These are phyloP conservation scores for Galeruca laticollis DNA, from an alignment of 2,888 invertebrate species.

Conservation along the genomic window DNA sequence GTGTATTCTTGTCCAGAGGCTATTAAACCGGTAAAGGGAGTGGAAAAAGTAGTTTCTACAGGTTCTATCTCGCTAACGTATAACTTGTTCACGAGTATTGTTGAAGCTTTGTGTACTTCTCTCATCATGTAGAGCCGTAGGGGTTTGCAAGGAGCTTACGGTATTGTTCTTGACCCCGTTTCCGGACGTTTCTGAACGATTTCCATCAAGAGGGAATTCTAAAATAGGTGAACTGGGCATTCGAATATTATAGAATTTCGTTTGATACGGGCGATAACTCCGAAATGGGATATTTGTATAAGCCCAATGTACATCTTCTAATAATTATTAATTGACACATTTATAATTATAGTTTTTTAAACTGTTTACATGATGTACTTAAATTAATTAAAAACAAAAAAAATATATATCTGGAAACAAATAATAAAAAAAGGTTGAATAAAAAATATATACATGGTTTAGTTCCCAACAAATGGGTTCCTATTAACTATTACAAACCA, in stretches of 20 bases:
- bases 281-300: too few relatives aligned
- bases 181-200: slow-evolving; percentile 27
- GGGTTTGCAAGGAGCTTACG: slow-evolving; percentile 48
- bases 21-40: slow-evolving; percentile 25
- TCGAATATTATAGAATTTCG: slow-evolving; percentile 31
- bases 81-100: slow-evolving; percentile 26
- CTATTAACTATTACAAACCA: too few relatives aligned
- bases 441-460: too few relatives aligned
- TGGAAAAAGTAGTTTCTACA: slow-evolving; percentile 37
- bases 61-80: slow-evolving; percentile 31
- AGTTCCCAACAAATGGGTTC: too few relatives aligned
- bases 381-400: too few relatives aligned
- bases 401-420: too few relatives aligned
- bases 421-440: too few relatives aligned
- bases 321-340: too few relatives aligned
- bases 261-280: slow-evolving; percentile 22
- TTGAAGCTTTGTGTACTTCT: slow-evolving; percentile 28
- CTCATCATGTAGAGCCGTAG: slow-evolving; percentile 40
- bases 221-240: slow-evolving; percentile 45
- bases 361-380: too few relatives aligned
- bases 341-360: too few relatives aligned
- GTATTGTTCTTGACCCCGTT: slow-evolving; percentile 50
- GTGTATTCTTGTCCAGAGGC: slow-evolving; percentile 36
- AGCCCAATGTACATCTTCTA: too few relatives aligned
- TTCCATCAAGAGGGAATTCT: slow-evolving; percentile 40